These are phyloP conservation scores for Onychomys arenicola DNA, from an alignment of 2,797 vertebrate species.

Conservation along the genomic window DNA sequence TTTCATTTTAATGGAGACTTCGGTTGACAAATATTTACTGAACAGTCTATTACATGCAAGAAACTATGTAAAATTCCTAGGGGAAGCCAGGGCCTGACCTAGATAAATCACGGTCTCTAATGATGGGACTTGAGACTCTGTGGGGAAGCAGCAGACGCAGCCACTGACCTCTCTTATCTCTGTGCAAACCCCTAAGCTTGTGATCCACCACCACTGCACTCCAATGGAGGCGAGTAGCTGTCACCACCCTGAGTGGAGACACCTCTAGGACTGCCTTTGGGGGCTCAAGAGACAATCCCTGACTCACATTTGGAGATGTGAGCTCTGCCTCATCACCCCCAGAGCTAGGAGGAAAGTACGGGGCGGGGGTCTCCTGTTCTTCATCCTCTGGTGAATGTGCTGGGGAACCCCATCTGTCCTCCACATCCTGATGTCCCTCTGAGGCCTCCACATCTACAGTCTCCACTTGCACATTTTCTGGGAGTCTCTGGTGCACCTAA, in stretches of 20 bases:
- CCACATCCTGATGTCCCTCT: not conserved
- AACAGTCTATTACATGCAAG: conserved; percentile 71
- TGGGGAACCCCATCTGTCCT: not conserved
- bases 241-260: not conserved
- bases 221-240: not conserved
- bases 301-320: not conserved
- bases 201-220: not conserved
- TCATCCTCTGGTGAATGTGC: not conserved
- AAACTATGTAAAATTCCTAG: conserved; percentile 59
- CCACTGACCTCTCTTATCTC: not conserved
- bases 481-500: not conserved
- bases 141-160: not conserved
- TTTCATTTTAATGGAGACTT: conserved; percentile 71
- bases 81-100: conserved; percentile 20
- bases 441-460: not conserved
- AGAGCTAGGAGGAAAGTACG: accelerated
- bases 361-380: not conserved
- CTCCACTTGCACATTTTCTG: not conserved
- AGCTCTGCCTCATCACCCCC: not conserved
- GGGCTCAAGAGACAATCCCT: not conserved
- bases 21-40: conserved; percentile 74
- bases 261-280: not conserved
- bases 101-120: conserved; percentile 62
- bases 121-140: not conserved
- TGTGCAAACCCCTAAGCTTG: not conserved